These are phyloP conservation scores for Trididemnum miniatum DNA, from an alignment of 23 tunicate genomes.

Conservation along the genomic window DNA sequence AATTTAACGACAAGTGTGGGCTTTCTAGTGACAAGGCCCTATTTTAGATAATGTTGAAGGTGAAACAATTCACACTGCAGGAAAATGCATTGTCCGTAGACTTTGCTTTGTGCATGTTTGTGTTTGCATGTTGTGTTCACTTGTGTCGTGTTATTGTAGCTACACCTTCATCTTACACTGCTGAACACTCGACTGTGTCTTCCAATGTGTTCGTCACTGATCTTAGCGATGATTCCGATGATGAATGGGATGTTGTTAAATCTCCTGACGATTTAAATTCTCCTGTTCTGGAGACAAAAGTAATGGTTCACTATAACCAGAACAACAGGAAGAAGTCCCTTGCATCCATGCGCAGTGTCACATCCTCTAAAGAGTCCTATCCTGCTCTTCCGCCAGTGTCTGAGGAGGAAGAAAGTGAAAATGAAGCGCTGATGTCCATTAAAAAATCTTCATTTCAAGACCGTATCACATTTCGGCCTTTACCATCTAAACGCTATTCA, in stretches of 20 bases:
- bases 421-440: background rate
- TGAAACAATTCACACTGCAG: no score
- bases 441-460: background rate
- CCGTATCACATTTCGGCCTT: background rate
- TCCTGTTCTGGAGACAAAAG: background rate
- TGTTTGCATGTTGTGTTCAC: constrained; percentile 5
- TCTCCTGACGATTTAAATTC: background rate
- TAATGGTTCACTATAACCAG: background rate
- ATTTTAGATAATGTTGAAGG: no score
- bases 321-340: background rate
- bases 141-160: constrained; percentile 13
- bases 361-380: background rate
- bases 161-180: background rate
- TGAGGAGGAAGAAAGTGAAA: constrained; percentile 1
- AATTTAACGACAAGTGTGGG: no score
- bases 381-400: constrained; percentile 2
- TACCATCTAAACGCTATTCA: constrained; percentile 9
- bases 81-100: no score
- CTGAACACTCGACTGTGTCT: background rate
- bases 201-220: background rate
- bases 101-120: background rate
- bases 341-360: background rate
- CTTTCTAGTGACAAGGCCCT: no score
- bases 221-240: background rate
- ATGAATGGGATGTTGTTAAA: constrained; percentile 10